phyloP scores from a whole-genome alignment of 2,797 vertebrate species.

The Siniperca scherzeri region DNA sequence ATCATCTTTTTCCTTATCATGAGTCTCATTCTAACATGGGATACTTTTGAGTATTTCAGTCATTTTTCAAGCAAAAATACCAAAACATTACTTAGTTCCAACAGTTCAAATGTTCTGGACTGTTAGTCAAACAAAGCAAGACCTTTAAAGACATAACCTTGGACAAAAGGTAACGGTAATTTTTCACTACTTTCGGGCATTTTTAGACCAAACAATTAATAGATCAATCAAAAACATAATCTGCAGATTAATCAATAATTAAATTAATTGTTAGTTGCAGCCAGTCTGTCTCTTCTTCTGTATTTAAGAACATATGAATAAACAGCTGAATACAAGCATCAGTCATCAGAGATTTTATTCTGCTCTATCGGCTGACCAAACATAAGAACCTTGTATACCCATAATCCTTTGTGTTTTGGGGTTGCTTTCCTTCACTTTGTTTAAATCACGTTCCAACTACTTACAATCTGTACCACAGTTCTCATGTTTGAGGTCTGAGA shows the following conservation, averaged over 20 bases:
- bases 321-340: background rate
- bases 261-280: background rate
- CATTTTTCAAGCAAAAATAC: background rate
- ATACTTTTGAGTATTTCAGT: background rate
- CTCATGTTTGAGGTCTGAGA: slow-evolving; percentile 1
- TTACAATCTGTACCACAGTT: background rate
- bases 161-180: background rate
- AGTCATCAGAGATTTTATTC: slow-evolving; percentile 17
- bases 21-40: background rate
- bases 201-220: background rate
- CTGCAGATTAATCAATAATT: background rate
- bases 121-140: background rate
- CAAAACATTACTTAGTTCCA: background rate
- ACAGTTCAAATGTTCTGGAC: background rate
- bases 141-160: background rate
- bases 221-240: background rate
- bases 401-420: slow-evolving; percentile 7
- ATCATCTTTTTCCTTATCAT: background rate
- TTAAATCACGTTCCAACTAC: background rate
- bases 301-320: background rate
- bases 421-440: slow-evolving; percentile 17
- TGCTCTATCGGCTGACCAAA: slow-evolving; percentile 13
- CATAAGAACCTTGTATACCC: background rate
- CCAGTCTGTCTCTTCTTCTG: background rate
- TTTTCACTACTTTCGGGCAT: background rate